Base-by-base conservation (phyloP, 2,888 invertebrate species). In the Esperia sulphurella region DNA sequence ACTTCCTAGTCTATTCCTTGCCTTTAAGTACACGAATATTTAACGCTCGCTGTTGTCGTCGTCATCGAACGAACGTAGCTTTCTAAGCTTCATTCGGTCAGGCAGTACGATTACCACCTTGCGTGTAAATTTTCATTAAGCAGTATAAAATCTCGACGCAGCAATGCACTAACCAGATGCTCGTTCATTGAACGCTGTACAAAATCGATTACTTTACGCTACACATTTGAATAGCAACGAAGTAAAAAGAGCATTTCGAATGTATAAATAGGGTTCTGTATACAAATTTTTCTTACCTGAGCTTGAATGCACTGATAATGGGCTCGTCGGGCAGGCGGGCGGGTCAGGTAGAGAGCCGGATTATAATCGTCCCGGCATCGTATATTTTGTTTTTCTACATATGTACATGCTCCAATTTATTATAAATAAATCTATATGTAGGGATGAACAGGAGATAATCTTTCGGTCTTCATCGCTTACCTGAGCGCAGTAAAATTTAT, bases 321-420 rank as follows among this genome's bases (percentile, higher is more conserved):
- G n/a, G 63, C 59, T 68, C 66, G 74, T 71, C 65, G 72, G 70
- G 65, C 67, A 61, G 35, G 35, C 35, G 35, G 65, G 79, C 85
- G 83, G 84, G 84, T 81, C 85, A 83, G 84, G 84, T 81, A 84
- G 81, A 68, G 67, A 71, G 68, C 70, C 71, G 73, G 71, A 75
- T 77, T 79, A 75, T 75, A 78, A 78, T 80, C 71, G 74, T 75
- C 71, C 67, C 72, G 61, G 61, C 53, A 63, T 48, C 38, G 38
- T 50, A n/a, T 33, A 44, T 51, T 46, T 39, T 42, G 21, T 45
- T 48, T 43, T 48, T 30, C 40, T 41, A 39, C 29, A 33, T 21
- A 38, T 35, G 13, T 21, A 21, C 21, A 21, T 21, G 31, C 8
- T 47, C 45, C 38, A 41, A 45, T 49, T 50, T 54, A 54, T 52